Percentiles rank a stretch among this genome's conserved stretches.
phyloP scores from a whole-genome alignment of 2,797 vertebrate genomes.

The Lutjanus campechanus region DNA sequence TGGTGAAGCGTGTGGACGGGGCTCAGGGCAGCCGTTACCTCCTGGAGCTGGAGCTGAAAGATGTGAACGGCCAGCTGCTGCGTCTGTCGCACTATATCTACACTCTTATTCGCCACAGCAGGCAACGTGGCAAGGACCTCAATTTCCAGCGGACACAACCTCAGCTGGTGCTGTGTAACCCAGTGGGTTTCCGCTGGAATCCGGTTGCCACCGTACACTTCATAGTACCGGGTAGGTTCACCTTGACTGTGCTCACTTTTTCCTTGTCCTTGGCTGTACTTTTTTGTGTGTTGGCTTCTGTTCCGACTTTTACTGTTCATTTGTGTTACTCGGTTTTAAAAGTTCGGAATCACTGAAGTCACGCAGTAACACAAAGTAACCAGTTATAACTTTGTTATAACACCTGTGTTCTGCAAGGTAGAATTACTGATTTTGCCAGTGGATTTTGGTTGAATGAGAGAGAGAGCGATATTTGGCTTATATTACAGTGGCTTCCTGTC shows the following conservation, averaged over 20 bases:
- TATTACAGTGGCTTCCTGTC: too few relatives aligned
- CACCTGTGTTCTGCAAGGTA: too few relatives aligned
- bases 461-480: too few relatives aligned
- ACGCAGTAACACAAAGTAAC: too few relatives aligned
- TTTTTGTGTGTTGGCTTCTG: not conserved
- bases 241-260: not conserved
- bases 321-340: too few relatives aligned
- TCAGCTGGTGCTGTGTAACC: slow-evolving; percentile 89
- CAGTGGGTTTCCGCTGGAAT: slow-evolving; percentile 91
- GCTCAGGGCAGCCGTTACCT: slow-evolving; percentile 91
- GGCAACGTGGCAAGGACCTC: not conserved
- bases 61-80: slow-evolving; percentile 75
- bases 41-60: slow-evolving; percentile 91
- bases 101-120: slow-evolving; percentile 46
- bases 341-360: too few relatives aligned
- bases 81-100: slow-evolving; percentile 92
- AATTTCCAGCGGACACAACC: rapidly evolving
- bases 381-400: too few relatives aligned
- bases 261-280: not conserved
- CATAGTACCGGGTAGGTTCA: slow-evolving; percentile 90
- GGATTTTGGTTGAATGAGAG: too few relatives aligned
- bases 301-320: not conserved
- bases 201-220: slow-evolving; percentile 91
- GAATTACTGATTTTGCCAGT: too few relatives aligned
- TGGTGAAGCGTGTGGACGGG: slow-evolving; percentile 90